phyloP scores from a whole-genome alignment of 2,888 invertebrate genomes.

The Thereva nobilitata region DNA sequence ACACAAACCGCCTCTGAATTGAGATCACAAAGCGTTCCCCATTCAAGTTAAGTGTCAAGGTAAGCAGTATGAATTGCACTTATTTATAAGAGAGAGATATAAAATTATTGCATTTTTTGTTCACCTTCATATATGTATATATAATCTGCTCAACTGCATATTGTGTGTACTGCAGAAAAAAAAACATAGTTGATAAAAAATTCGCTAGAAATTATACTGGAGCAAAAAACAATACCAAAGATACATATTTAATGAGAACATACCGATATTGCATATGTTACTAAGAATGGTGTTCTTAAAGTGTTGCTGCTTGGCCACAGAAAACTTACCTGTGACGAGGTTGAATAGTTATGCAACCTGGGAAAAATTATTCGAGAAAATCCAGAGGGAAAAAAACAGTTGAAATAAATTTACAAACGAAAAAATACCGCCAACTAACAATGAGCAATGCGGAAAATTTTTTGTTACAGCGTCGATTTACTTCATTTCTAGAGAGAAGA shows the following conservation, averaged over 20 bases:
- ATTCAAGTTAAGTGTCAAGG: no score
- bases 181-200: slow-evolving; percentile 31
- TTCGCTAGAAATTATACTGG: slow-evolving; percentile 34
- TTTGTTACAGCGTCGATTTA: neutral
- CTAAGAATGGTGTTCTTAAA: no score
- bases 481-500: slow-evolving; percentile 24
- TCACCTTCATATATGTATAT: no score
- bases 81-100: no score
- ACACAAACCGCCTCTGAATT: no score
- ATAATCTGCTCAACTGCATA: slow-evolving; percentile 18
- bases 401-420: slow-evolving; percentile 7
- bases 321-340: no score
- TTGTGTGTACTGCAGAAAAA: slow-evolving; percentile 25
- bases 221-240: slow-evolving; percentile 27
- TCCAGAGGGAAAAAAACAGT: neutral
- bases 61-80: no score
- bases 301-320: neutral
- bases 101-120: no score
- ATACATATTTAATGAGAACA: slow-evolving; percentile 33
- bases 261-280: slow-evolving; percentile 11
- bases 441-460: slow-evolving; percentile 35
- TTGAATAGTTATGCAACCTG: slow-evolving; percentile 28
- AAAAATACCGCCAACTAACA: slow-evolving; percentile 23
- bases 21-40: no score
- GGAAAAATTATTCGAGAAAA: slow-evolving; percentile 24